These are phyloP conservation scores for Apodemia zela DNA, from an alignment of 2,888 invertebrate genomes.

Conservation along the genomic window DNA sequence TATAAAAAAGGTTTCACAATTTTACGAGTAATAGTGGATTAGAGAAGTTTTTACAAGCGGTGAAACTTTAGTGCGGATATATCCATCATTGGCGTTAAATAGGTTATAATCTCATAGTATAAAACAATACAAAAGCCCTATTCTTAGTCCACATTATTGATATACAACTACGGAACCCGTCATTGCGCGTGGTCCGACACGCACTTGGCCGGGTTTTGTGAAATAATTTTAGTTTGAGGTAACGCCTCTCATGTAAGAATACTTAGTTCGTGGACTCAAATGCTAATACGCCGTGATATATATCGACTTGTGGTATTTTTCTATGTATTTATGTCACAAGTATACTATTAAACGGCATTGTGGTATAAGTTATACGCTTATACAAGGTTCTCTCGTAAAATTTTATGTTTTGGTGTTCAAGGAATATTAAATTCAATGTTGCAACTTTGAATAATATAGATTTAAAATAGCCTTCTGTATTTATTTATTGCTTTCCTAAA, in stretches of 20 bases:
- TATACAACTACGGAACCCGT: too few species aligned
- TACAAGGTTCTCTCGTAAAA: conserved; percentile 35
- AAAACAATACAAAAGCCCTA: too few species aligned
- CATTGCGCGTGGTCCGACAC: too few species aligned
- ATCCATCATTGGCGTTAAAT: too few species aligned
- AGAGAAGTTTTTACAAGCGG: too few species aligned
- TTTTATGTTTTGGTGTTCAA: conserved; percentile 33
- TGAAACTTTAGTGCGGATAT: too few species aligned
- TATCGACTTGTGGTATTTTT: conserved; percentile 4
- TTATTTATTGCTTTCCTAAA: too few species aligned
- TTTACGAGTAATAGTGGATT: too few species aligned
- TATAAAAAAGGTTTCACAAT: too few species aligned
- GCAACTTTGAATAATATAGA: conserved; percentile 29
- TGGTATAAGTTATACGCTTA: conserved; percentile 28
- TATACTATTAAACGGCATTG: conserved; percentile 17
- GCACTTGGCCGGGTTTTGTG: too few species aligned
- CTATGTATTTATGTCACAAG: not conserved
- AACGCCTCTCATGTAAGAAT: not conserved
- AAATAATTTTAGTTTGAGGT: not conserved
- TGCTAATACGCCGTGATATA: not conserved
- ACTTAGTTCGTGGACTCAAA: not conserved
- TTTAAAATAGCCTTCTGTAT: conserved; percentile 19
- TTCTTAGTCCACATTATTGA: too few species aligned
- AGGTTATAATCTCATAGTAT: too few species aligned
- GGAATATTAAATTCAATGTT: conserved; percentile 31